phyloP scores from a whole-genome alignment of 1,140 invertebrate species.

The Anoplolepis gracilipes region DNA sequence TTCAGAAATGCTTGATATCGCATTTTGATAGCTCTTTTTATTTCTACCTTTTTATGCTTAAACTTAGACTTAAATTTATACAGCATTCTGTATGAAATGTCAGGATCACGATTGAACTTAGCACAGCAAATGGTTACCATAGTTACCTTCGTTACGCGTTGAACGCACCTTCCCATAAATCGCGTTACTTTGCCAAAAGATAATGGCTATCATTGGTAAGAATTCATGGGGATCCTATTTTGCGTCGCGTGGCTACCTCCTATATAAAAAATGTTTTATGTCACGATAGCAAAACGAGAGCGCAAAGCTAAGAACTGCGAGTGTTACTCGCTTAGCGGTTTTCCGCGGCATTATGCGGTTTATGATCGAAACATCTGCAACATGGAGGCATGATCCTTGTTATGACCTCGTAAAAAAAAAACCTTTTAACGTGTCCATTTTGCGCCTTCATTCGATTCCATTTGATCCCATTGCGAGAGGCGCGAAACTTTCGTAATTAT shows the following conservation, averaged over 20 bases:
- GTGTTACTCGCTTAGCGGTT: conserved; percentile 35
- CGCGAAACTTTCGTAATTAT: conserved; percentile 16
- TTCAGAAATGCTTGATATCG: neutral
- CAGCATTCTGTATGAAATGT: neutral
- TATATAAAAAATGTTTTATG: conserved; percentile 71
- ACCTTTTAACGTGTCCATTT: conserved; percentile 76
- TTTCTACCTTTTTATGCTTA: neutral
- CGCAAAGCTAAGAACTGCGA: neutral
- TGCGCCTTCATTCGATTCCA: conserved; percentile 20
- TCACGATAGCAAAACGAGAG: neutral
- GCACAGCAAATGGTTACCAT: neutral
- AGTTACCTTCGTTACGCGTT: conserved; percentile 29
- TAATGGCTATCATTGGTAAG: conserved; percentile 42
- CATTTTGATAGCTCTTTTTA: neutral
- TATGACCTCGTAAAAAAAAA: conserved; percentile 79
- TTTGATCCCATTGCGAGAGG: neutral
- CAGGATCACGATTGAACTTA: neutral
- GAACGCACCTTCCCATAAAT: conserved; percentile 9
- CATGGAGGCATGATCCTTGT: conserved; percentile 72
- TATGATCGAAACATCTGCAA: conserved; percentile 74
- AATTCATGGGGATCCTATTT: conserved; percentile 48
- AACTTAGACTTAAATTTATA: neutral
- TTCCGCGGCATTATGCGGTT: conserved; percentile 69
- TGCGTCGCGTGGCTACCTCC: neutral
- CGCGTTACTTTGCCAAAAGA: conserved; percentile 26